These are phyloP conservation scores for Cariama cristata DNA, from an alignment of 2,113 vertebrate species.

Conservation along the genomic window DNA sequence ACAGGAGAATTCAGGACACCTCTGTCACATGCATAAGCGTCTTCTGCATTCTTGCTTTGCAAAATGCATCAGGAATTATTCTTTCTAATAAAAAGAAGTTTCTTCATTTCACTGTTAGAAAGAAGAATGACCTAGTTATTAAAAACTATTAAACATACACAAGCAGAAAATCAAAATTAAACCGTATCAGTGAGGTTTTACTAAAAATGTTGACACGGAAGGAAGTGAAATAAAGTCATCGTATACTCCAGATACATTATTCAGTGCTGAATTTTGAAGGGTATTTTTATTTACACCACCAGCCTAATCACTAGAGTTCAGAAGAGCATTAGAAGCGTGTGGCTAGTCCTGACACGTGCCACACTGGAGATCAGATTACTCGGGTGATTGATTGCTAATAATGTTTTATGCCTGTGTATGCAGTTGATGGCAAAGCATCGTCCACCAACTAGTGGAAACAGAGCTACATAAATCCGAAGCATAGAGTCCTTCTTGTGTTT, in stretches of 20 bases:
- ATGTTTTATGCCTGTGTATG: background rate
- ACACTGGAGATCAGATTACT: background rate
- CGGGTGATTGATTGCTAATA: background rate
- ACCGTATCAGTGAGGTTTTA: background rate
- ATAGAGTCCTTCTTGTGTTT: background rate
- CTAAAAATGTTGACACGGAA: background rate
- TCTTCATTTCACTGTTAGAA: background rate
- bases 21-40: background rate
- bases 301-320: background rate
- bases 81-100: background rate
- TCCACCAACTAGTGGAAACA: background rate
- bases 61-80: background rate
- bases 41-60: background rate
- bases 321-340: background rate
- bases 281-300: background rate
- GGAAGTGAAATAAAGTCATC: background rate
- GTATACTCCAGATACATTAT: background rate
- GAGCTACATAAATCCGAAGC: background rate
- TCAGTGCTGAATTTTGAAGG: background rate
- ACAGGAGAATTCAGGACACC: background rate
- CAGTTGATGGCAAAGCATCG: background rate
- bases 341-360: background rate
- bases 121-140: background rate
- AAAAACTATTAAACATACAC: background rate
- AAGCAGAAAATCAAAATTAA: background rate